Evolutionary conservation across 2,113 vertebrate genomes (phyloP), one percentile per base, ranked within the genome.

Genomic region (Formicarius rufipectus): DNA sequence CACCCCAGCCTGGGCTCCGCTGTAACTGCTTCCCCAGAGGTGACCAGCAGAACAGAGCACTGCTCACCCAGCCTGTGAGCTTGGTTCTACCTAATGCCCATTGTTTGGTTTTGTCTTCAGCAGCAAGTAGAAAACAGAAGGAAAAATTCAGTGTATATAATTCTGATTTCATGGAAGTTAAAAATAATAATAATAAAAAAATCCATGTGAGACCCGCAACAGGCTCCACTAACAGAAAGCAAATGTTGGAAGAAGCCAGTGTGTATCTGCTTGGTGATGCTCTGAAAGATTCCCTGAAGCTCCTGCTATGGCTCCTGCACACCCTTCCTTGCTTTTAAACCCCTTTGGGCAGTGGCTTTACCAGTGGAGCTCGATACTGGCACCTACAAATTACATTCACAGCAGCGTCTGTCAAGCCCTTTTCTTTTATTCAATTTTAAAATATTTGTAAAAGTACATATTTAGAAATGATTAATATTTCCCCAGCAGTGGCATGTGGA

Each of bases 231-330:
- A 96, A 95, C 42, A 71, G 78, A 93, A 96, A 91, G 63, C 89
- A 93, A 94, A 94, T 96, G 94, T 47, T 88, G 45, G 15, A 50
- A 50, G 96, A 96, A 95, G 84, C 45, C 84, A 82, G 55, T 7
- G 19, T 71, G 91, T 85, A 91, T 95, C 66, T 93, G 81, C 81
- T 37, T 40, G 47, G 53, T 31, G 49, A 45, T 79, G 81, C 53
- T 87, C 93, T 62, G 66, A 80, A 76, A 42, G 77, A 60, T 53
- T 27, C 39, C 47, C 71, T 23, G 60, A 62, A 66, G 60, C 45
- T 90, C 63, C 75, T 80, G 55, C 11, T 33, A 25, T 0, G 12
- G 56, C 39, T 90, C 39, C 69, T 58, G 40, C 63, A 52, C 45
- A 37, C 7, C 31, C 33, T 14, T 27, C 44, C 81, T 68, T 84